Evolutionary conservation across 2,888 invertebrate species (phyloP), one percentile per base, ranked within the genome.

Genomic region (Tipula confusa): DNA sequence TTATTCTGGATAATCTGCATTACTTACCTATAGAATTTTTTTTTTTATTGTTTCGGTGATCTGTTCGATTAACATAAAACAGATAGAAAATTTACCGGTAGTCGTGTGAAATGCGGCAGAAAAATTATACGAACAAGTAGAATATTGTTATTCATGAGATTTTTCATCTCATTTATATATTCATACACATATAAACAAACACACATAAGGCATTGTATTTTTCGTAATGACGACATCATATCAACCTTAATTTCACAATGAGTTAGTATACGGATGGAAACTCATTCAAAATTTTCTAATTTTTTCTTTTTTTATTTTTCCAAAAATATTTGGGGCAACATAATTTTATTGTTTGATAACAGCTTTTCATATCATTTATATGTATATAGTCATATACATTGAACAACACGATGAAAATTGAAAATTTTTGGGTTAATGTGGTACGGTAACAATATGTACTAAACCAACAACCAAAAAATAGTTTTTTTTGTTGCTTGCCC

Each of bases 51-150:
- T 64, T 64, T 64, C 64, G 64, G 64, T 24, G 64, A 64, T 64
- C 64, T 64, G 64, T 64, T 64, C 64, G 64, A 64, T 64, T 64
- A 24, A 64, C 64, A 64, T 64, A 64, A 64, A 64, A 64, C 64
- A 1, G 24, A 24, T 24, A 64, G 24, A 24, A 64, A 36, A 64
- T 64, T 64, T n/a, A n/a, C 43, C 43, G 15, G 43, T 7, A 43
- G 43, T 15, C 43, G 43, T 13, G 43, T 13, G 31, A 38, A 38
- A 43, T 43, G 43, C 43, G 64, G 24, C 24, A 18, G 24, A 3
- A 64, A 64, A 64, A 64, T 64, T 48, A 48, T 48, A 18, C 18
- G 18, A 48, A n/a, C n/a, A n/a, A 48, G 18, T 38, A 38, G 13
- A 5, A 31, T 48, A 48, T 48, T 18, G 4, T 48, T 48, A 18